phyloP scores from a whole-genome alignment of 1,140 invertebrate genomes.

The Papilio polyxenes region DNA sequence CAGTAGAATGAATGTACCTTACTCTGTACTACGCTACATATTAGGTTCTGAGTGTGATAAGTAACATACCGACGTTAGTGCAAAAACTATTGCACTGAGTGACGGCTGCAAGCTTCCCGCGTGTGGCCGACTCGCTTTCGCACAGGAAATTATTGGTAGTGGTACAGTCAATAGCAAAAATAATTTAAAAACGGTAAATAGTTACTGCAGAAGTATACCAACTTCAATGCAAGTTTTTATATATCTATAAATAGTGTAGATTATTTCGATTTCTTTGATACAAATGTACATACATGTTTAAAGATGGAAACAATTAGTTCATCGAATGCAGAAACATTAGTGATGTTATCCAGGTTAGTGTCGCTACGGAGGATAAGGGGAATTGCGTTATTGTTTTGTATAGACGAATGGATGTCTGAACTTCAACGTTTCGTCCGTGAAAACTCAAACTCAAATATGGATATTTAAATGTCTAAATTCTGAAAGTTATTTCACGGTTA shows the following conservation, averaged over 20 bases:
- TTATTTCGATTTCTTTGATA: background rate
- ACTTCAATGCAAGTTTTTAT: too few relatives aligned
- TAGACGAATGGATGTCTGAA: too few relatives aligned
- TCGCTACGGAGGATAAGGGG: background rate
- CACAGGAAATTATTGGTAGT: background rate
- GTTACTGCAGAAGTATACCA: background rate
- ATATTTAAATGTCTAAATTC: too few relatives aligned
- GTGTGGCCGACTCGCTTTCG: background rate
- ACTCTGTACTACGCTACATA: background rate
- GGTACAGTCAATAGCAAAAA: background rate
- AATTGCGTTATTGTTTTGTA: background rate
- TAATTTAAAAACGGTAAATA: background rate
- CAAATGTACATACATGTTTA: background rate
- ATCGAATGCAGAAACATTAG: too few relatives aligned
- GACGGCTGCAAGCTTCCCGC: background rate
- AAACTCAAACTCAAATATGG: too few relatives aligned
- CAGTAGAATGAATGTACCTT: background rate
- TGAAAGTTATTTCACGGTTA: too few relatives aligned
- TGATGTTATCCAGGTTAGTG: background rate
- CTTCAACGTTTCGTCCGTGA: too few relatives aligned
- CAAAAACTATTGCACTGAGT: conserved; percentile 1
- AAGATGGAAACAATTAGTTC: too few relatives aligned
- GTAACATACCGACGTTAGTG: background rate
- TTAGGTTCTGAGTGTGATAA: background rate
- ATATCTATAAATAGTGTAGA: background rate